These are phyloP conservation scores for Nasonia oneida DNA, from an alignment of 2,888 invertebrate species.

Conservation along the genomic window DNA sequence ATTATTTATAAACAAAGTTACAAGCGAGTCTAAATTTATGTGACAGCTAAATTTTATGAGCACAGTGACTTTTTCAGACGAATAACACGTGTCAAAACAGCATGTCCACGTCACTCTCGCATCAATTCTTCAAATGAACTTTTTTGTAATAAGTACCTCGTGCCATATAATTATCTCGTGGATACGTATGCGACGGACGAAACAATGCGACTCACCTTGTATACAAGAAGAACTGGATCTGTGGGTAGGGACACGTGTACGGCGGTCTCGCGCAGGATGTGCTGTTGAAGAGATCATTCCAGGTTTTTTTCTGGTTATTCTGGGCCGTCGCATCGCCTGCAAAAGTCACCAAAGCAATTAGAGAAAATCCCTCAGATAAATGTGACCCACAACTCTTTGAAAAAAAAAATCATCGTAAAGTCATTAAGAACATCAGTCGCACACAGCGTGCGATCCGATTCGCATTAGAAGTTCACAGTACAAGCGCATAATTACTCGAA, in stretches of 20 bases:
- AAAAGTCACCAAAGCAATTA: slow-evolving; percentile 7
- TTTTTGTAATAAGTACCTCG: background rate
- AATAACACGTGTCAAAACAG: background rate
- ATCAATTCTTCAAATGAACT: background rate
- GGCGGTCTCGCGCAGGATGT: slow-evolving; percentile 91
- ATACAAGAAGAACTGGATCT: slow-evolving; percentile 90
- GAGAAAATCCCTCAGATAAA: background rate
- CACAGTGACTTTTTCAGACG: background rate
- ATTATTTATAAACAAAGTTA: background rate
- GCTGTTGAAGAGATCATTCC: slow-evolving; percentile 87
- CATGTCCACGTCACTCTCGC: background rate
- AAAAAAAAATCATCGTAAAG: background rate
- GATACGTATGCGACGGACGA: slow-evolving; percentile 16
- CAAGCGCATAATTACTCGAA: no score
- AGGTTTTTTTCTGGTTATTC: slow-evolving; percentile 71
- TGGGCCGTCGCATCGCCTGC: slow-evolving; percentile 73
- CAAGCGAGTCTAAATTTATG: background rate
- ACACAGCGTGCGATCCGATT: background rate
- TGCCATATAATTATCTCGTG: background rate
- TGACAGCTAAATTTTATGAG: background rate
- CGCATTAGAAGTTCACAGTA: background rate
- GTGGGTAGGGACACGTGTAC: slow-evolving; percentile 89
- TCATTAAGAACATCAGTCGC: background rate
- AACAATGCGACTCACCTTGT: slow-evolving; percentile 82
- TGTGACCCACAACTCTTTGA: no score